phyloP scores from a whole-genome alignment of 2,113 vertebrate species.

The Amphiprion percula region DNA sequence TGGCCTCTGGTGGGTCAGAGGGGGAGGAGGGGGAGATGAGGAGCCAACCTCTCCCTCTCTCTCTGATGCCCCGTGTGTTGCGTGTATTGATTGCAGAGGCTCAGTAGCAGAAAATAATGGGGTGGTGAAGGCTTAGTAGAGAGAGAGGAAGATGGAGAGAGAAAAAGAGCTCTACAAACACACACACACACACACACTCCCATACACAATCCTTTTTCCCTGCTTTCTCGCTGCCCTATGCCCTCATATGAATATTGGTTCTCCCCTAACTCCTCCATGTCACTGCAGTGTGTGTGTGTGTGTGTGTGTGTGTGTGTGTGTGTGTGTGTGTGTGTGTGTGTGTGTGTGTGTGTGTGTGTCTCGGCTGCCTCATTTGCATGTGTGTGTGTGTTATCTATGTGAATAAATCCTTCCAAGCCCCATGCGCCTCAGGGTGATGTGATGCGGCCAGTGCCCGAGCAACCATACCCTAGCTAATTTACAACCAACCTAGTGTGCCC shows the following conservation, averaged over 20 bases:
- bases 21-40: neutral
- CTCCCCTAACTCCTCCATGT: conserved; percentile 87
- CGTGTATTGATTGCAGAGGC: conserved; percentile 90
- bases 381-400: conserved; percentile 91
- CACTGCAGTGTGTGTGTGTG: conserved; percentile 80
- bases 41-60: conserved; percentile 68
- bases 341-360: conserved; percentile 74
- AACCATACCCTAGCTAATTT: conserved; percentile 94
- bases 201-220: conserved; percentile 45
- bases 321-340: conserved; percentile 75
- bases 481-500: conserved; percentile 91
- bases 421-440: conserved; percentile 91
- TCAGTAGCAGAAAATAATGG: conserved; percentile 92
- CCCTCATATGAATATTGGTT: conserved; percentile 88
- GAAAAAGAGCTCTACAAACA: conserved; percentile 61
- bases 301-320: conserved; percentile 74
- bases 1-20: conserved; percentile 51
- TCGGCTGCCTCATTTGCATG: conserved; percentile 89
- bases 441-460: conserved; percentile 86
- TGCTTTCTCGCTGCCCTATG: conserved; percentile 83
- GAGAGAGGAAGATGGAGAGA: conserved; percentile 62
- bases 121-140: conserved; percentile 82
- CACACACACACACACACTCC: conserved; percentile 16
- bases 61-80: conserved; percentile 87
- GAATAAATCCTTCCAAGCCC: conserved; percentile 96